Evolutionary conservation across 2,113 vertebrate genomes (phyloP).

Genomic region (Zeus faber): DNA sequence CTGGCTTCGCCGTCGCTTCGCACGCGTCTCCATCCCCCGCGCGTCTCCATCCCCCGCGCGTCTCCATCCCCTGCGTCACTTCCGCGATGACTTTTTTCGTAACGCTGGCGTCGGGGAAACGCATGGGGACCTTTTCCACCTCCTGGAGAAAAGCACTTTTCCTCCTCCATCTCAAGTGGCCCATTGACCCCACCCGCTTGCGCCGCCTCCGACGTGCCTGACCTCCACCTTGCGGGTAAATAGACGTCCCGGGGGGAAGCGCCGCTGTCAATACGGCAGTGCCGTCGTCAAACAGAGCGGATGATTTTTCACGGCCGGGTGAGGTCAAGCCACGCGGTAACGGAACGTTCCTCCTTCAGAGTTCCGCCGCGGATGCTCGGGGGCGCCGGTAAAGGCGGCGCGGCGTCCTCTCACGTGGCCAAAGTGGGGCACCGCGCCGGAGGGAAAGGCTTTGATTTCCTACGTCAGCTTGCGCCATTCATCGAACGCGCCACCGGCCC

Average conservation of each 20-base stretch:
- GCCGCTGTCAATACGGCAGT: conserved; percentile 27
- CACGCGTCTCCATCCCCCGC: too few relatives aligned
- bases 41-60: too few relatives aligned
- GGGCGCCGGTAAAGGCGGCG: conserved; percentile 46
- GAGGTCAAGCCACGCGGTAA: conserved; percentile 16
- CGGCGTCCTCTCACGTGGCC: conserved; percentile 59
- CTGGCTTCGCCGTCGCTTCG: conserved; percentile 47
- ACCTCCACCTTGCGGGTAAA: conserved; percentile 45
- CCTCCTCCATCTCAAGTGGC: conserved; percentile 35
- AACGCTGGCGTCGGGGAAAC: too few relatives aligned
- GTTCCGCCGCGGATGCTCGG: conserved; percentile 12
- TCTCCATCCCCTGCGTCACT: too few relatives aligned
- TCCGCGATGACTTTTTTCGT: too few relatives aligned
- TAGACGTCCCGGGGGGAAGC: conserved; percentile 31
- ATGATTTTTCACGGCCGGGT: conserved; percentile 30
- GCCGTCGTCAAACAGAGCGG: conserved; percentile 24
- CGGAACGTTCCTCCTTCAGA: conserved; percentile 5
- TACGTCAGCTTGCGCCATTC: conserved; percentile 58
- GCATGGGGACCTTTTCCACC: conserved; percentile 28
- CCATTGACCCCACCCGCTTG: conserved; percentile 33
- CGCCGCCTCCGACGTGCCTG: conserved; percentile 26
- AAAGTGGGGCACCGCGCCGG: conserved; percentile 56
- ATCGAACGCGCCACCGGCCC: too few relatives aligned
- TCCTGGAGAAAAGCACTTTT: conserved; percentile 18
- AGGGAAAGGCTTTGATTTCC: conserved; percentile 40